phyloP scores from a whole-genome alignment of 2,797 vertebrate genomes.

The Xerus rutilus region DNA sequence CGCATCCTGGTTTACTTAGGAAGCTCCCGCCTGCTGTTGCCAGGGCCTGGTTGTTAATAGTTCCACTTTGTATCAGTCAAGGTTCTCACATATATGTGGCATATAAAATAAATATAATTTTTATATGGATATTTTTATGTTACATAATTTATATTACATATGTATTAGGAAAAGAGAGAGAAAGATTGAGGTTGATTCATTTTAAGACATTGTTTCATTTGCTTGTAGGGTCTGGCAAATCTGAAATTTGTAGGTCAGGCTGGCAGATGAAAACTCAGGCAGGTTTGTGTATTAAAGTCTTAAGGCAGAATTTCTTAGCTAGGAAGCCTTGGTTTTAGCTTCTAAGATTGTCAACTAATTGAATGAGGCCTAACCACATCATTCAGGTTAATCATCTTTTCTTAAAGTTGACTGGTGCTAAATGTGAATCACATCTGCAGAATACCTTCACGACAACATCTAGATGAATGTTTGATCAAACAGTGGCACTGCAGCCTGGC shows the following conservation, averaged over 20 bases:
- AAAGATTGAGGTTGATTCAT: neutral
- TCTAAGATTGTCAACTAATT: neutral
- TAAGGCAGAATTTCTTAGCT: neutral
- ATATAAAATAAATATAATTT: neutral
- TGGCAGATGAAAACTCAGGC: neutral
- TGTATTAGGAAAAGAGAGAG: neutral
- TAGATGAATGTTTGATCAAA: neutral
- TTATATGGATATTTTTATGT: neutral
- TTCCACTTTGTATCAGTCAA: neutral
- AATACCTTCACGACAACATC: neutral
- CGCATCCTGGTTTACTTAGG: neutral
- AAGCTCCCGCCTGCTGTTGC: neutral
- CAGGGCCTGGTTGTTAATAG: neutral
- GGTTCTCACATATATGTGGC: neutral
- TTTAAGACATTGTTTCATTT: neutral
- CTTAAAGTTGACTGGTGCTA: neutral
- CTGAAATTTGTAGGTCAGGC: neutral
- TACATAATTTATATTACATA: neutral
- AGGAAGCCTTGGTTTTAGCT: neutral
- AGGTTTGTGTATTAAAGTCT: neutral
- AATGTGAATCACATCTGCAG: neutral
- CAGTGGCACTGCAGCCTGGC: neutral
- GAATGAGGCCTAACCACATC: neutral
- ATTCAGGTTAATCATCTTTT: neutral
- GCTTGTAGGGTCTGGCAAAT: neutral